A percentile compares a stretch with the other conserved stretches of the same genome.
These are phyloP conservation scores for Troides helena DNA, from an alignment of 2,888 invertebrate species.

Conservation along the genomic window DNA sequence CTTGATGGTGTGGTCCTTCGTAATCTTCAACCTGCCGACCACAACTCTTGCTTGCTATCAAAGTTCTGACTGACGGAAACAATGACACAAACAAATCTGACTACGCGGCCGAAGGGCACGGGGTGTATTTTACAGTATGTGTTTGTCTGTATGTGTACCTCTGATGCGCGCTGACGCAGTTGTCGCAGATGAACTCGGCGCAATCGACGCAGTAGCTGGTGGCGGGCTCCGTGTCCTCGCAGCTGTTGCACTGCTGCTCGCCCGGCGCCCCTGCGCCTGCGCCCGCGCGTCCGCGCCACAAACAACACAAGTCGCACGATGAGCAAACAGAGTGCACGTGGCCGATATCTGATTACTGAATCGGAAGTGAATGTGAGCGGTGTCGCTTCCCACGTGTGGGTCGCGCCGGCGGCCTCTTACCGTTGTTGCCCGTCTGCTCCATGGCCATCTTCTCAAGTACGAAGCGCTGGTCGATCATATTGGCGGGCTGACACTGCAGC, in stretches of 20 bases:
- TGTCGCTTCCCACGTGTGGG: too few species aligned
- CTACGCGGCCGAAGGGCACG: background rate
- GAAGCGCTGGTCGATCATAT: slow-evolving; percentile 92
- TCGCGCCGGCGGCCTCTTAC: slow-evolving; percentile 34
- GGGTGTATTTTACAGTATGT: background rate
- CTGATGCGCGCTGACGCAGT: slow-evolving; percentile 94
- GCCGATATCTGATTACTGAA: too few species aligned
- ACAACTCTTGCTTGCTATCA: background rate
- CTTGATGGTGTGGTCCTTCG: slow-evolving; percentile 95
- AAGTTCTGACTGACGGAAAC: too few species aligned
- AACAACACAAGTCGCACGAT: too few species aligned
- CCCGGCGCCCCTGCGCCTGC: slow-evolving; percentile 68
- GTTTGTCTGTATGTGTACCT: slow-evolving; percentile 61
- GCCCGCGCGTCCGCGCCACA: slow-evolving; percentile 27
- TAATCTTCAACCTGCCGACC: slow-evolving; percentile 86
- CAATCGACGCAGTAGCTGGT: slow-evolving; percentile 95
- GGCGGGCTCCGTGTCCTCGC: slow-evolving; percentile 90
- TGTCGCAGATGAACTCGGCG: slow-evolving; percentile 94
- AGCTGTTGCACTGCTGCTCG: slow-evolving; percentile 87
- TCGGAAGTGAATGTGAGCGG: too few species aligned
- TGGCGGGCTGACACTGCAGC: slow-evolving; percentile 84
- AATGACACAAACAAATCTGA: too few species aligned
- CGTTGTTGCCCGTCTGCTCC: slow-evolving; percentile 62
- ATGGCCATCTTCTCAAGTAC: slow-evolving; percentile 83
- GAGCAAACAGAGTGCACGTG: too few species aligned